These are phyloP conservation scores for Rhagium mordax DNA, from an alignment of 2,888 invertebrate genomes.

Conservation along the genomic window DNA sequence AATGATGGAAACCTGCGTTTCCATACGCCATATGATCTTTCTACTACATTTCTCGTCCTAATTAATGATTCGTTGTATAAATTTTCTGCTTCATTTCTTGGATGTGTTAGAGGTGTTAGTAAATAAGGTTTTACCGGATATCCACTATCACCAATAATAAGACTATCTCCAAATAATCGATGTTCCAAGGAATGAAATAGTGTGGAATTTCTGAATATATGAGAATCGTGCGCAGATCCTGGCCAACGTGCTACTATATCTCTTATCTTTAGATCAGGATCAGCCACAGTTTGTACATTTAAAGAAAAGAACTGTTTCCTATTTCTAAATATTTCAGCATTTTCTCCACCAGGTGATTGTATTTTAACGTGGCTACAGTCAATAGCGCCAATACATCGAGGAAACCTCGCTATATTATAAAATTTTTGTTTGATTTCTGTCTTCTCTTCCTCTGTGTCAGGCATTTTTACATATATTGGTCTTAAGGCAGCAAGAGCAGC, in stretches of 20 bases:
- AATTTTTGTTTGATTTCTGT: background rate
- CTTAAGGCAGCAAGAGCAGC: background rate
- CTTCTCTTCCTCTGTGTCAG: background rate
- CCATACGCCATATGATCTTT: too few relatives aligned
- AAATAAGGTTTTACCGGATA: background rate
- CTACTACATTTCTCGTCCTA: too few relatives aligned
- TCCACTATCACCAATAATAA: background rate
- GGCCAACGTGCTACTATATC: background rate
- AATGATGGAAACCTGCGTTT: too few relatives aligned
- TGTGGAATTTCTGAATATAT: background rate
- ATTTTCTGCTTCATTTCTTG: too few relatives aligned
- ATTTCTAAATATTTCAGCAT: background rate
- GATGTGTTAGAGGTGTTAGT: background rate
- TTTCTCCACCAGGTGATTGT: background rate
- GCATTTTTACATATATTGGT: background rate
- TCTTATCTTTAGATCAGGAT: background rate
- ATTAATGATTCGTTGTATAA: too few relatives aligned
- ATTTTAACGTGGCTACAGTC: conserved; percentile 11
- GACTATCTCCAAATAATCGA: background rate
- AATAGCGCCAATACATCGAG: conserved; percentile 1
- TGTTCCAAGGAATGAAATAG: too few relatives aligned
- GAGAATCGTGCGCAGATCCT: background rate
- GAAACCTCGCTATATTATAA: conserved; percentile 4
- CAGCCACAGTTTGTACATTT: background rate
- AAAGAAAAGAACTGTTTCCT: conserved; percentile 5